Base-by-base conservation (phyloP, 2,797 vertebrate genomes). In the Clarias platycephalus region DNA sequence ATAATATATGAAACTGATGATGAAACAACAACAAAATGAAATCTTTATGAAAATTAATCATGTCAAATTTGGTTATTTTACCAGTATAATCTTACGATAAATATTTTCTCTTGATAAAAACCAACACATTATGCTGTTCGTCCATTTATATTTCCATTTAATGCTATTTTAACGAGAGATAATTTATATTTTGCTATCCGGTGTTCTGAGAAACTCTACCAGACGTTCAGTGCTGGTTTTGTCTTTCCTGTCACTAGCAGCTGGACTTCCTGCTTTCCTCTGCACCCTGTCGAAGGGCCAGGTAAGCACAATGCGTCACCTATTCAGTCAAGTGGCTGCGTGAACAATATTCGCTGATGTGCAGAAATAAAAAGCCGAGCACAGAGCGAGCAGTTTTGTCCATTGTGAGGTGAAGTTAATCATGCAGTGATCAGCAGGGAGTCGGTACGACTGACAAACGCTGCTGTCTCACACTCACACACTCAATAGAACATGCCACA, bases 401-500 rank as follows among this genome's bases (percentile, higher is more conserved):
- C 60, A 10, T 49, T 53, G 0, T 49, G 4, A 84, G 64, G 24
- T 77, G 71, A 57, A 71, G 55, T 28, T 26, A 4, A 78, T 74
- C 40, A 31, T 80, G 66, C 76, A 49, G 58, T 76, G 78, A 82
- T 80, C 77, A 85, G 80, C 26, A 80, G 66, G 87, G 84, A 83
- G 85, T 81, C 86, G 89, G 91, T 86, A 44, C 16, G 92, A 34
- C 37, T 26, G 20, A 62, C 22, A 34, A 70, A 22, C 18, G 82
- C 88, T 88, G 88, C 92, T 93, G 94, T 94, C 95, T 94, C 83
- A 89, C 87, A 91, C 72, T 18, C 85, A 85, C 44, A 84, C 34
- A 55, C 81, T 92, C 86, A 91, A 86, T 89, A 91, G 91, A 82
- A 94, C 88, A 93, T 93, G 94, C 84, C 94, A 94, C 87, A 91